Conservation (phyloP, 2,797 vertebrate genomes). For the Antrozous pallidus region DNA sequence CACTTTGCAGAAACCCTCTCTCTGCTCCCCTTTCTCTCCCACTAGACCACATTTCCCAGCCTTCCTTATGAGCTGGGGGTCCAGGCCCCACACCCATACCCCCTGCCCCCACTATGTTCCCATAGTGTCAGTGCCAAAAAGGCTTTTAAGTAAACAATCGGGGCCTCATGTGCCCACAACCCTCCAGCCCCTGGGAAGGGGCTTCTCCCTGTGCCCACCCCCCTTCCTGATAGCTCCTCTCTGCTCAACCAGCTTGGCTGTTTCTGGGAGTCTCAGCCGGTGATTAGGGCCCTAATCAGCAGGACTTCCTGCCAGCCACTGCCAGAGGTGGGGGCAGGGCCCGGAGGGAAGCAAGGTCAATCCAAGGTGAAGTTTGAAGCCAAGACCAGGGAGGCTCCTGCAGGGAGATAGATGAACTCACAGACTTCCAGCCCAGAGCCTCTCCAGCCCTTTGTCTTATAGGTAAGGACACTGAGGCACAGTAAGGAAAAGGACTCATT, state of each 20-base stretch:
- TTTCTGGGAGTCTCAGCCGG: slow-evolving; percentile 72
- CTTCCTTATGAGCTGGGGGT: neutral
- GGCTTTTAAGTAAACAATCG: slow-evolving; percentile 40
- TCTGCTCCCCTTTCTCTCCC: neutral
- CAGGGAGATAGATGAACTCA: neutral
- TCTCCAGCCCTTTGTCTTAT: neutral
- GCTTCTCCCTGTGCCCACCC: neutral
- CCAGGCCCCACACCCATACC: slow-evolving; percentile 34
- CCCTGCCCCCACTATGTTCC: slow-evolving; percentile 43
- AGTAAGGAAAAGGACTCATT: neutral
- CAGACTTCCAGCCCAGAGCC: neutral
- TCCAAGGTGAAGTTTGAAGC: slow-evolving; percentile 72
- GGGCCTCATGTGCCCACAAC: neutral
- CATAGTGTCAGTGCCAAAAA: slow-evolving; percentile 26
- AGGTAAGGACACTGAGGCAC: neutral
- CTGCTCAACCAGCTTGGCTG: slow-evolving; percentile 47
- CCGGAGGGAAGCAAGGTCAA: slow-evolving; percentile 71
- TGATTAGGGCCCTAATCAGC: slow-evolving; percentile 79
- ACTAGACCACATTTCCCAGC: neutral
- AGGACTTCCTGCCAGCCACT: slow-evolving; percentile 75
- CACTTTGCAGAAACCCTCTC: neutral
- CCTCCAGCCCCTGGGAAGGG: neutral
- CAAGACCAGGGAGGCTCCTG: neutral
- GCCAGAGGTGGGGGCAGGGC: slow-evolving; percentile 56
- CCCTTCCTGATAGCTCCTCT: slow-evolving; percentile 34